Evolutionary conservation across 2,888 invertebrate species (phyloP).

Genomic region (Ceraclea dissimilis): DNA sequence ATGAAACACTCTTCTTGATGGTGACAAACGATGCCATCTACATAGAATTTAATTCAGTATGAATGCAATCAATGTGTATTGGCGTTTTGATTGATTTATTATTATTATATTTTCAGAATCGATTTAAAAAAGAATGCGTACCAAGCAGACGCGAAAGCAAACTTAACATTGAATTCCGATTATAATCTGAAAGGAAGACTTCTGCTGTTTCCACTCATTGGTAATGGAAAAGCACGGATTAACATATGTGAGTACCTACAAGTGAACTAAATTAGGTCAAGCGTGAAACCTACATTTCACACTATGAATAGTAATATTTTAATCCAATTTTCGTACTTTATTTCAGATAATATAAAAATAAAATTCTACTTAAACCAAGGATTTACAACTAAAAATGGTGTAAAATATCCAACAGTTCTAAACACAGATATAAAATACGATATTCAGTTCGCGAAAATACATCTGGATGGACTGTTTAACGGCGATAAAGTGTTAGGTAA

Average conservation of each 20-base stretch:
- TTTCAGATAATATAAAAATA: slow-evolving; percentile 17
- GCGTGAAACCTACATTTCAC: no score
- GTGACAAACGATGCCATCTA: no score
- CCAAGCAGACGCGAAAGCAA: slow-evolving; percentile 3
- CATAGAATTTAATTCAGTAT: no score
- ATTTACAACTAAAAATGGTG: background rate
- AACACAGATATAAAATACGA: slow-evolving; percentile 17
- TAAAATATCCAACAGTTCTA: slow-evolving; percentile 6
- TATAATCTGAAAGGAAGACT: slow-evolving; percentile 22
- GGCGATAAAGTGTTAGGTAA: slow-evolving; percentile 21
- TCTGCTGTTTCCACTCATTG: slow-evolving; percentile 18
- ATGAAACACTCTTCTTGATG: no score
- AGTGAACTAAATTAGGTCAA: no score
- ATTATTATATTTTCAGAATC: slow-evolving; percentile 11
- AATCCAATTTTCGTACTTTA: background rate
- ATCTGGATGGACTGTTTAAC: slow-evolving; percentile 22
- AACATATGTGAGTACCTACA: slow-evolving; percentile 13
- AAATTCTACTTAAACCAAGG: slow-evolving; percentile 5
- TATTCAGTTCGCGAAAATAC: slow-evolving; percentile 13
- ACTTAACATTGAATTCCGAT: slow-evolving; percentile 11
- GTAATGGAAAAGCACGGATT: slow-evolving; percentile 17
- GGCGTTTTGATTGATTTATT: no score
- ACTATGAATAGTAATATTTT: background rate
- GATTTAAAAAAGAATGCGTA: slow-evolving; percentile 12
- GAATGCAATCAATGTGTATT: no score